Evolutionary conservation across 2,113 vertebrate genomes (phyloP).

Genomic region (Passer domesticus): DNA sequence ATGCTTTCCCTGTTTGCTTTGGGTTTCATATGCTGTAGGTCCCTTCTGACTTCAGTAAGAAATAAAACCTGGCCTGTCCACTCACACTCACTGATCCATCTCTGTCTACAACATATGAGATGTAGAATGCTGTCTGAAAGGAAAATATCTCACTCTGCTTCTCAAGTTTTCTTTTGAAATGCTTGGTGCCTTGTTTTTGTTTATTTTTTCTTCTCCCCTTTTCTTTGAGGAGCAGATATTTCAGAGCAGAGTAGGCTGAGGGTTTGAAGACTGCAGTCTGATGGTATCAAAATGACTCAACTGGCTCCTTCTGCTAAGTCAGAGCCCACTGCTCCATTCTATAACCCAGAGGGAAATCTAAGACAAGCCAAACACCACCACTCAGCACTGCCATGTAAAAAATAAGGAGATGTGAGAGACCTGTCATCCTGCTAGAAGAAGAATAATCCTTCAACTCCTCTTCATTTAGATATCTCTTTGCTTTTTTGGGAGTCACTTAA

Average conservation of each 20-base stretch:
- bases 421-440: neutral
- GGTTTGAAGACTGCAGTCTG: neutral
- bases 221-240: neutral
- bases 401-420: neutral
- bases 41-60: neutral
- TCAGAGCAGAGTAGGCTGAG: neutral
- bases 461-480: neutral
- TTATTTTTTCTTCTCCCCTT: neutral
- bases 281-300: neutral
- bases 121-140: neutral
- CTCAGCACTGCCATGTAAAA: neutral
- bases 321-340: neutral
- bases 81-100: neutral
- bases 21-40: neutral
- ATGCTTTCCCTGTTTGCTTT: neutral
- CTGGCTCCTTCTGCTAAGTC: neutral
- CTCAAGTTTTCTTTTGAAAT: neutral
- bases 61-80: neutral
- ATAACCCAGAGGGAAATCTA: neutral
- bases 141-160: neutral
- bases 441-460: neutral
- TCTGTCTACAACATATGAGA: neutral
- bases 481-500: neutral
- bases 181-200: neutral
- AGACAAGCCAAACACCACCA: neutral